Evolutionary conservation across 2,888 invertebrate species (phyloP).

Genomic region (Tipula vernalis): DNA sequence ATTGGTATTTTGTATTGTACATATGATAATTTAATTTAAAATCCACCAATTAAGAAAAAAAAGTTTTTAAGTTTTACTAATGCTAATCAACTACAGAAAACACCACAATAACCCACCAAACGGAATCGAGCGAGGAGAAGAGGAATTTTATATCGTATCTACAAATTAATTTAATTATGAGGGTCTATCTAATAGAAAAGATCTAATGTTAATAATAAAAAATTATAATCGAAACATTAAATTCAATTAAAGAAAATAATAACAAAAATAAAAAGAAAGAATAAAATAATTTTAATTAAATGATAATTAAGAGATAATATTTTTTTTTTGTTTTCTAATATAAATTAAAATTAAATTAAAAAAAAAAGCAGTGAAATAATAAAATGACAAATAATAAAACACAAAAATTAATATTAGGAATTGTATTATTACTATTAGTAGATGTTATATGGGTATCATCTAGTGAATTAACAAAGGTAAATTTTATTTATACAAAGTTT

Average conservation of each 20-base stretch:
- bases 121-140: background rate
- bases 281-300: background rate
- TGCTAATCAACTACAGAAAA: background rate
- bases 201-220: background rate
- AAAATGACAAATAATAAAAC: constrained; percentile 38
- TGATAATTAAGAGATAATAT: background rate
- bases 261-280: background rate
- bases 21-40: background rate
- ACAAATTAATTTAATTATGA: background rate
- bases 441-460: constrained; percentile 94
- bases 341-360: background rate
- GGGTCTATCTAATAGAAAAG: background rate
- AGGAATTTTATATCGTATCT: background rate
- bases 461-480: constrained; percentile 86
- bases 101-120: background rate
- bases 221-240: background rate
- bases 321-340: background rate
- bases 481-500: background rate
- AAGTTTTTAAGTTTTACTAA: background rate
- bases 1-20: background rate
- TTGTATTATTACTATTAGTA: constrained; percentile 76
- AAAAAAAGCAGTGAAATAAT: background rate
- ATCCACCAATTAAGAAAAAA: background rate
- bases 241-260: background rate
- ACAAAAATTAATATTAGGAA: constrained; percentile 68